phyloP scores from a whole-genome alignment of 2,888 invertebrate genomes.

The Reticulitermes lucifugus region DNA sequence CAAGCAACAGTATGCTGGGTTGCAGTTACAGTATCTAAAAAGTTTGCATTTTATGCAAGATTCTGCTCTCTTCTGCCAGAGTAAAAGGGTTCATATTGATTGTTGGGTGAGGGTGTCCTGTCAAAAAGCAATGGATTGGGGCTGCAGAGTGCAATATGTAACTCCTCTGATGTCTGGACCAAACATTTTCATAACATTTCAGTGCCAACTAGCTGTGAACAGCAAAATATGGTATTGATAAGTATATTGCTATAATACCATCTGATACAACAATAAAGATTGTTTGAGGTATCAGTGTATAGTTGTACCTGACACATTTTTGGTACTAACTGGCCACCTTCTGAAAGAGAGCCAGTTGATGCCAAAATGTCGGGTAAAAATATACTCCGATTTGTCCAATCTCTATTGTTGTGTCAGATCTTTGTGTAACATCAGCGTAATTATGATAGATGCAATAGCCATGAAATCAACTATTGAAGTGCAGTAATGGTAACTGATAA shows the following conservation, averaged over 20 bases:
- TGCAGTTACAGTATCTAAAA: conserved; percentile 51
- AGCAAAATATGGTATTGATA: neutral
- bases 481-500: neutral
- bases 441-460: too few relatives aligned
- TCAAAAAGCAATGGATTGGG: neutral
- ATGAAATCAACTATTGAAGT: too few relatives aligned
- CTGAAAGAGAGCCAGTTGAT: too few relatives aligned
- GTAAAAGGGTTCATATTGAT: neutral
- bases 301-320: too few relatives aligned
- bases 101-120: neutral
- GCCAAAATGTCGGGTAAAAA: too few relatives aligned
- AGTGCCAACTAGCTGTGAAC: conserved; percentile 36
- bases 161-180: neutral
- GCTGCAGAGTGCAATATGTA: neutral
- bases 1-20: conserved; percentile 46
- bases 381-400: too few relatives aligned
- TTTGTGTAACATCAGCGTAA: too few relatives aligned
- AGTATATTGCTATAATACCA: too few relatives aligned
- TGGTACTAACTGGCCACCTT: too few relatives aligned
- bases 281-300: too few relatives aligned
- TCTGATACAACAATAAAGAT: too few relatives aligned
- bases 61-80: conserved; percentile 16
- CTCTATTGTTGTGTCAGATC: too few relatives aligned
- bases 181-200: conserved; percentile 39
- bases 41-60: conserved; percentile 17